Conservation (phyloP, 2,113 vertebrate genomes). For the Gracilinanus agilis region DNA sequence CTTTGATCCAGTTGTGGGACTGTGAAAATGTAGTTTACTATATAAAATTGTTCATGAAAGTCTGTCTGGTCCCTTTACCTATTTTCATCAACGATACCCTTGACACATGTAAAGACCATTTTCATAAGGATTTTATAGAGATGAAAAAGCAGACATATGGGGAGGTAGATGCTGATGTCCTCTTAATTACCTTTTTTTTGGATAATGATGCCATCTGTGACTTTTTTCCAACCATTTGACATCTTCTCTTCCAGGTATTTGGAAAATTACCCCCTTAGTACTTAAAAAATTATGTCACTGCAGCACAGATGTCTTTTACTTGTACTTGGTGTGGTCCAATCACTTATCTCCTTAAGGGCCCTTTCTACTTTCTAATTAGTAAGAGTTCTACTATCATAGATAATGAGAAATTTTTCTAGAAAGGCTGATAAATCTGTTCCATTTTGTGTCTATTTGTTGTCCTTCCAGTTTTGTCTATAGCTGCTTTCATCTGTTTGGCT, state of each 20-base stretch:
- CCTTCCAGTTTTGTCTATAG: not conserved
- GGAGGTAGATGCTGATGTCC: not conserved
- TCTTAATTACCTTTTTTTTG: not conserved
- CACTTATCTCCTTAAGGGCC: not conserved
- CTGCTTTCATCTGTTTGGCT: not conserved
- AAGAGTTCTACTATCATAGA: not conserved
- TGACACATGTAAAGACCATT: not conserved
- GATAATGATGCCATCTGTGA: not conserved
- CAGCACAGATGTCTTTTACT: not conserved
- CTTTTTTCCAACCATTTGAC: not conserved
- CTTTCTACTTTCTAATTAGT: not conserved
- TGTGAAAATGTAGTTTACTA: not conserved
- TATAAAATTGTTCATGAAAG: not conserved
- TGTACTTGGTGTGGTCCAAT: not conserved
- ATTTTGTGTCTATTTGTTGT: constrained; percentile 1
- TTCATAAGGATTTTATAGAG: constrained; percentile 2
- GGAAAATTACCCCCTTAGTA: not conserved
- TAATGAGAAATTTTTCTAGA: not conserved
- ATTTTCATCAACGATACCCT: not conserved
- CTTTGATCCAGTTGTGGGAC: not conserved
- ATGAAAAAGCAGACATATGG: not conserved
- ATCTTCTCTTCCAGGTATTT: not conserved
- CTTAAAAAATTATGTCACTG: not conserved
- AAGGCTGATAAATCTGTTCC: not conserved
- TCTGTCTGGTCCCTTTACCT: not conserved